These are phyloP conservation scores for Rhinogobio ventralis DNA, from an alignment of 2,797 vertebrate species.

Conservation along the genomic window DNA sequence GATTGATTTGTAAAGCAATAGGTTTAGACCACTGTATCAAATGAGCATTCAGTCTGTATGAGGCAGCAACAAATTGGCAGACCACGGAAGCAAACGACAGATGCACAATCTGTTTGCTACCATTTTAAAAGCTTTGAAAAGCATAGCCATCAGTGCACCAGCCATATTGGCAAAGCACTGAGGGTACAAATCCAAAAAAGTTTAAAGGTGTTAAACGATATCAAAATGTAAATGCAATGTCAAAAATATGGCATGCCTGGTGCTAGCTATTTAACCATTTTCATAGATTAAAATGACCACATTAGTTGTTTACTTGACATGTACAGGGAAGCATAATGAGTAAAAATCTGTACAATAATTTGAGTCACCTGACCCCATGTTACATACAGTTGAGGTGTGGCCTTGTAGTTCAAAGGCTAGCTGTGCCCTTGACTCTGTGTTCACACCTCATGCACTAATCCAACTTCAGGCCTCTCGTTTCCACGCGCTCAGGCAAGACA, in stretches of 20 bases:
- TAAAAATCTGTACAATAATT: slow-evolving; percentile 13
- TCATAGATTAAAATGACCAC: not conserved
- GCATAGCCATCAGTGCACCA: slow-evolving; percentile 38
- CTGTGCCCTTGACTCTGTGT: slow-evolving; percentile 69
- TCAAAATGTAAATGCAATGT: slow-evolving; percentile 45
- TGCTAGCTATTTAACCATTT: not conserved
- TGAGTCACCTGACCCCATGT: slow-evolving; percentile 34
- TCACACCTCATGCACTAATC: slow-evolving; percentile 75
- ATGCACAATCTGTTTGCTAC: slow-evolving; percentile 57
- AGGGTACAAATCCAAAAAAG: slow-evolving; percentile 51
- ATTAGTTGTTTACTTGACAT: not conserved
- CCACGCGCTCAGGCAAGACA: slow-evolving; percentile 57
- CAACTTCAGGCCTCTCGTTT: slow-evolving; percentile 69
- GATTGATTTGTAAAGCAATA: slow-evolving; percentile 51
- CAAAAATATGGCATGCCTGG: not conserved
- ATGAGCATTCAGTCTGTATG: slow-evolving; percentile 54
- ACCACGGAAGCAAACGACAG: slow-evolving; percentile 45
- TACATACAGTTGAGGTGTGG: slow-evolving; percentile 36
- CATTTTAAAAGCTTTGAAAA: slow-evolving; percentile 62
- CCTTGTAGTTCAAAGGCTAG: slow-evolving; percentile 61
- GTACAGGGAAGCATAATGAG: not conserved
- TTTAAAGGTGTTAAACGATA: slow-evolving; percentile 57
- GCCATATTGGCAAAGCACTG: slow-evolving; percentile 52
- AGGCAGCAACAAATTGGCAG: slow-evolving; percentile 57
- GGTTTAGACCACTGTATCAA: slow-evolving; percentile 52